A percentile compares a stretch with the other conserved stretches of the same genome.
phyloP scores from a whole-genome alignment of 2,888 invertebrate genomes.

The Acanthosepion esculentum region DNA sequence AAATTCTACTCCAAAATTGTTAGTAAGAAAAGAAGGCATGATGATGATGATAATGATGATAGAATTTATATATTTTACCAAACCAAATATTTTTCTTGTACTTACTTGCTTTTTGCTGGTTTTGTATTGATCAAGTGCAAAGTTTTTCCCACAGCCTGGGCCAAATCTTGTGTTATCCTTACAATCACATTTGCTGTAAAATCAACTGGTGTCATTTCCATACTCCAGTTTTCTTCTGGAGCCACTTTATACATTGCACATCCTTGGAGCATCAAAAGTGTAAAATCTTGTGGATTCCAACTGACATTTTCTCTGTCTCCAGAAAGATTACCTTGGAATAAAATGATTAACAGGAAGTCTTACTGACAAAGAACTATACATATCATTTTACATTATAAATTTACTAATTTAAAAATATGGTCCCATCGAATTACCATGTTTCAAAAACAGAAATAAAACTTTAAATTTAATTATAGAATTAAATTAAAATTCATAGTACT shows the following conservation, averaged over 20 bases:
- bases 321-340: slow-evolving; percentile 70
- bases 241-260: slow-evolving; percentile 67
- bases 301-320: slow-evolving; percentile 68
- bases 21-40: too few species aligned
- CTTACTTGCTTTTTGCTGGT: slow-evolving; percentile 67
- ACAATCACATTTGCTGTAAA: slow-evolving; percentile 73
- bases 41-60: too few species aligned
- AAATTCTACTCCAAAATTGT: too few species aligned
- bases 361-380: background rate
- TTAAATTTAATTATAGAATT: too few species aligned
- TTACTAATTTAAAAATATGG: too few species aligned
- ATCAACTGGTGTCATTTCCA: slow-evolving; percentile 76
- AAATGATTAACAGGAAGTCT: background rate
- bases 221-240: slow-evolving; percentile 72
- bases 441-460: too few species aligned
- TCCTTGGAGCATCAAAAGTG: slow-evolving; percentile 72
- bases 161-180: slow-evolving; percentile 67
- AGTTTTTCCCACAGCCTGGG: slow-evolving; percentile 71
- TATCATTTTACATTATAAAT: too few species aligned
- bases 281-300: slow-evolving; percentile 76
- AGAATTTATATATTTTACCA: background rate
- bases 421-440: too few species aligned
- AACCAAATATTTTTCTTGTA: background rate
- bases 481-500: too few species aligned
- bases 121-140: slow-evolving; percentile 74